Evolutionary conservation across 2,888 invertebrate species (phyloP).

Genomic region (Antitype chi): DNA sequence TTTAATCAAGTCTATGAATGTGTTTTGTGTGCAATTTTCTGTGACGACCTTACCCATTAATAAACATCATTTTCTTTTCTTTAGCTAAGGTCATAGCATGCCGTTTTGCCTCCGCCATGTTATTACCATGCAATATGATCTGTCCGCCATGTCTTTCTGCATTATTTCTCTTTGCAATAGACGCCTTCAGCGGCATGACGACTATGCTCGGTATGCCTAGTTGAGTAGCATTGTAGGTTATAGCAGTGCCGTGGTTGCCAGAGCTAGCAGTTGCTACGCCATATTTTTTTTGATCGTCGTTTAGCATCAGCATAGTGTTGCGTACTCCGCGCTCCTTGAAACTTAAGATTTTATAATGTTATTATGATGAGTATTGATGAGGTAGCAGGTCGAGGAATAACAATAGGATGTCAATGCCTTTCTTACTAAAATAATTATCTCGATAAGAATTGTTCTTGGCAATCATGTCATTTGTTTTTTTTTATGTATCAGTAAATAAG

Average conservation of each 20-base stretch:
- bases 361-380: background rate
- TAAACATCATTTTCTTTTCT: slow-evolving; percentile 93
- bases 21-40: background rate
- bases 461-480: no score
- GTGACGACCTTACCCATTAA: slow-evolving; percentile 93
- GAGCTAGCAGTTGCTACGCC: slow-evolving; percentile 97
- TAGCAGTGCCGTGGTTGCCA: slow-evolving; percentile 96
- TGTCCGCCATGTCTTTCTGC: slow-evolving; percentile 35
- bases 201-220: slow-evolving; percentile 94
- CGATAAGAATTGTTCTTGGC: background rate
- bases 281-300: slow-evolving; percentile 92
- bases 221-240: slow-evolving; percentile 93
- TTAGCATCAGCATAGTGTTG: slow-evolving; percentile 94
- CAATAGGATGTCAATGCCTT: background rate
- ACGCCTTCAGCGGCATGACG: slow-evolving; percentile 96
- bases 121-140: slow-evolving; percentile 91
- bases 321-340: slow-evolving; percentile 98
- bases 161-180: slow-evolving; percentile 96
- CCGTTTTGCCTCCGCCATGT: slow-evolving; percentile 94
- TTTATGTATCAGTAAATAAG: no score
- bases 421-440: slow-evolving; percentile 2
- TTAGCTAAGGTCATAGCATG: slow-evolving; percentile 93
- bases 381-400: background rate
- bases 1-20: background rate
- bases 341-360: slow-evolving; percentile 82